Base-by-base conservation (phyloP, 2,797 vertebrate species). In the Nannoperca australis region DNA sequence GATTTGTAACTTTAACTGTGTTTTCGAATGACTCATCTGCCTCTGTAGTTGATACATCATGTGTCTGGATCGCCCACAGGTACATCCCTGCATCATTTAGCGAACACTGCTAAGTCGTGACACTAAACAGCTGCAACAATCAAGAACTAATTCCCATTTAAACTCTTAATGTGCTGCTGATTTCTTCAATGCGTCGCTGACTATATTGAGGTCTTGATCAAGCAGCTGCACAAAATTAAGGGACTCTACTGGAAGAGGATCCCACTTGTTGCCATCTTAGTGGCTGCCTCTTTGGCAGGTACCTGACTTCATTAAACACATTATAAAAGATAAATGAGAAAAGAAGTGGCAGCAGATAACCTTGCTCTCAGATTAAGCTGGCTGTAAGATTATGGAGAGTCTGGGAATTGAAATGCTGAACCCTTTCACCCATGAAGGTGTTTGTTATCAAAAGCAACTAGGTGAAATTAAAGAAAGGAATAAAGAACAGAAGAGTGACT, bases 361-460 rank as follows among this genome's bases (percentile, higher is more conserved):
- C 62, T 50, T 34, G 42, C 50, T 61, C 61, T 59, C 18, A 82
- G 67, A 64, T 68, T 51, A 51, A 54, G 32, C 74, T 20, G 18
- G 18, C 59, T 81, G 47, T 36, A 7, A 75, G n/a, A 70, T 65
- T 40, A 64, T 20, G 34, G 2, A 56, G 50, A 13, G 0, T 72
- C 54, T 62, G 50, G 62, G 8, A 84, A 80, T 84, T 83, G 8
- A 83, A 85, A 74, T 11, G 20, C 36, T 44, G 27, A 64, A 55
- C 58, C 14, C 50, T 56, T 78, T 73, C 56, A 55, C 65, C 68
- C 30, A 11, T 30, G 7, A 70, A 30, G 14, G 20, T 8, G n/a
- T 38, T 75, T 76, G 32, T 81, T 87, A 85, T 89, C 71, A 73
- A 53, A 82, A 56, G 68, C 20, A 27, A 59, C 58, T 24, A 36